Evolutionary conservation across 2,888 invertebrate species (phyloP).

Genomic region (Idaea biselata): DNA sequence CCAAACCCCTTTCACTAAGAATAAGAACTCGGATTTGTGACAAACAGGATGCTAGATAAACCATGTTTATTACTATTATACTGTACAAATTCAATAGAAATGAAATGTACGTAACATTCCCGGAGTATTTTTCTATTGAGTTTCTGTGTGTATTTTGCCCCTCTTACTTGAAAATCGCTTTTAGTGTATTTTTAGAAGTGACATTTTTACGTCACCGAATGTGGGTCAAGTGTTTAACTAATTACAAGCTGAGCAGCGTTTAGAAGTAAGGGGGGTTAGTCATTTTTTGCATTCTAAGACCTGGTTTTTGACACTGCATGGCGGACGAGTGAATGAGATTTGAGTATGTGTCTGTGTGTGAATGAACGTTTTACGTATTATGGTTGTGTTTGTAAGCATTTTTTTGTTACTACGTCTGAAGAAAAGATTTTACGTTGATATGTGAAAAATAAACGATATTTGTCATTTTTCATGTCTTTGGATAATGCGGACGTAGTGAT

Average conservation of each 20-base stretch:
- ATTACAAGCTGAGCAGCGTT: conserved; percentile 2
- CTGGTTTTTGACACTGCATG: conserved; percentile 11
- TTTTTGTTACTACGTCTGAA: conserved; percentile 61
- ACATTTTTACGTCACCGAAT: conserved; percentile 6
- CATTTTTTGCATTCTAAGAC: not conserved
- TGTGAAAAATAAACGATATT: conserved; percentile 44
- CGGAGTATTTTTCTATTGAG: conserved; percentile 16
- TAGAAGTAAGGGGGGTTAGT: not conserved
- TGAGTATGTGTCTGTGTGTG: conserved; percentile 11
- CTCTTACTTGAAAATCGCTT: not conserved
- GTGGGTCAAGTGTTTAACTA: not conserved
- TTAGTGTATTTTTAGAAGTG: not conserved
- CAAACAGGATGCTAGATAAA: not conserved
- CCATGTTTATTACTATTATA: conserved; percentile 3
- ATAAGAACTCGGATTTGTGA: not conserved
- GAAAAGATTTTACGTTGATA: conserved; percentile 56
- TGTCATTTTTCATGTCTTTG: conserved; percentile 46
- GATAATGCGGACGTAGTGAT: conserved; percentile 13
- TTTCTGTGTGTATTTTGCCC: conserved; percentile 3
- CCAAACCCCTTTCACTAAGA: conserved; percentile 15
- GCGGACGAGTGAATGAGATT: conserved; percentile 8
- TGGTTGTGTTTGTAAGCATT: conserved; percentile 65
- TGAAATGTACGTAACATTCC: conserved; percentile 17
- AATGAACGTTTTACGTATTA: conserved; percentile 35
- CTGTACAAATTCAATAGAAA: conserved; percentile 22